Evolutionary conservation across 2,113 vertebrate genomes (phyloP).

Genomic region (Mus spicilegus): DNA sequence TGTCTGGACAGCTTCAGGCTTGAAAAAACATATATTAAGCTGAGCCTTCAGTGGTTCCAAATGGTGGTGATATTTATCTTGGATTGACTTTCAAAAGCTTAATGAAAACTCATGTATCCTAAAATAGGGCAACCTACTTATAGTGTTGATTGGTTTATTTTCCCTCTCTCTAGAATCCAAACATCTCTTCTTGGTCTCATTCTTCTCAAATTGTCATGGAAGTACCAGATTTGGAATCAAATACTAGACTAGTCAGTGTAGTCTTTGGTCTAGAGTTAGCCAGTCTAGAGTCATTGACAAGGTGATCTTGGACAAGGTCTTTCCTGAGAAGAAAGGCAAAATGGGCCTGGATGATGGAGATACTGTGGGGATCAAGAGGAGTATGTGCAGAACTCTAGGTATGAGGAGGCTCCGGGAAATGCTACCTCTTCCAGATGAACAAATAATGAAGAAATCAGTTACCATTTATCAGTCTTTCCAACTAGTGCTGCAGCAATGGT

Average conservation of each 20-base stretch:
- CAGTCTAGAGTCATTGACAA: background rate
- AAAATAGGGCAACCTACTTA: background rate
- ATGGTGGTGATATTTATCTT: background rate
- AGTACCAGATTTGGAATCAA: background rate
- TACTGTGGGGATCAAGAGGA: background rate
- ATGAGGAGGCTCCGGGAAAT: background rate
- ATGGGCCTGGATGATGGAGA: background rate
- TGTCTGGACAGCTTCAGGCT: background rate
- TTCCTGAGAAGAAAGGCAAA: background rate
- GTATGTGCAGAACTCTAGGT: background rate
- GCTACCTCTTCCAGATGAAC: background rate
- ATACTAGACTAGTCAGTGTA: background rate
- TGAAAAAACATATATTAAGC: background rate
- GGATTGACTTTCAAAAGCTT: conserved; percentile 18
- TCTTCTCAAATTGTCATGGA: background rate
- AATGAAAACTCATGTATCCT: background rate
- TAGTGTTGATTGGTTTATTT: background rate
- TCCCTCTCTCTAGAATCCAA: background rate
- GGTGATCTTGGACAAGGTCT: background rate
- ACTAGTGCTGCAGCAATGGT: background rate
- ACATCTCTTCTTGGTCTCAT: background rate
- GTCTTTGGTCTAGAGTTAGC: no score
- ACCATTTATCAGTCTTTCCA: background rate
- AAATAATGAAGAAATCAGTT: background rate
- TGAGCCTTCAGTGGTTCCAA: background rate